Evolutionary conservation across 2,797 vertebrate species (phyloP), one percentile per base, ranked within the genome.

Genomic region (Lutjanus argentimaculatus): DNA sequence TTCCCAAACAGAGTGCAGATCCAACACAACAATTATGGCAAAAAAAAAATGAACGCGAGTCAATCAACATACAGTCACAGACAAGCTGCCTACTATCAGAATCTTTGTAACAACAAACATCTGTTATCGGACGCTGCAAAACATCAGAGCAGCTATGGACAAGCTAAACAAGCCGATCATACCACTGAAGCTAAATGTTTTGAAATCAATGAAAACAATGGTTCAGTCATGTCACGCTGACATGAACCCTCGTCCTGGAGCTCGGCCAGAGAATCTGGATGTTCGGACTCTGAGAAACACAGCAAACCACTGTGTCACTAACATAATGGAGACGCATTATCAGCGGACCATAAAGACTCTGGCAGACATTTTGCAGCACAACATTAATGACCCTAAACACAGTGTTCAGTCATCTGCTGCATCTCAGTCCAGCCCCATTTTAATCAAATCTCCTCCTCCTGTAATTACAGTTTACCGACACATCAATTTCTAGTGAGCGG

Each of bases 271-370:
- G 79, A 87, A 86, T 88, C 52, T 79, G 75, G 78, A 82, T 85
- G 84, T 71, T 83, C 19, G 6, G 79, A 86, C 69, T 74, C 43
- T n/a, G 81, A 75, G 85, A 89, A 80, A 75, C 75, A 67, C 80
- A 87, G 80, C 45, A 48, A 80, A 77, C 68, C 67, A 63, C 88
- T 79, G 81, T 85, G 90, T 86, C 85, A 64, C 81, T 52, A 68
- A 84, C 77, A 93, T 92, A 90, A 92, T 86, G 75, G 52, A 86
- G 76, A 77, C 70, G 59, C 69, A 91, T 89, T 75, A 87, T 92
- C 86, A 83, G 80, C 42, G 77, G 70, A 86, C 83, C 82, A 19
- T 77, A 73, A 85, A 68, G 77, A 61, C 78, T 83, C 55, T 77
- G 76, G 76, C 67, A 67, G 72, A 75, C 63, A 81, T 80, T 89